Evolutionary conservation across 2,888 invertebrate genomes (phyloP), one percentile per base, ranked within the genome.

Genomic region (Cheilosia vernalis): DNA sequence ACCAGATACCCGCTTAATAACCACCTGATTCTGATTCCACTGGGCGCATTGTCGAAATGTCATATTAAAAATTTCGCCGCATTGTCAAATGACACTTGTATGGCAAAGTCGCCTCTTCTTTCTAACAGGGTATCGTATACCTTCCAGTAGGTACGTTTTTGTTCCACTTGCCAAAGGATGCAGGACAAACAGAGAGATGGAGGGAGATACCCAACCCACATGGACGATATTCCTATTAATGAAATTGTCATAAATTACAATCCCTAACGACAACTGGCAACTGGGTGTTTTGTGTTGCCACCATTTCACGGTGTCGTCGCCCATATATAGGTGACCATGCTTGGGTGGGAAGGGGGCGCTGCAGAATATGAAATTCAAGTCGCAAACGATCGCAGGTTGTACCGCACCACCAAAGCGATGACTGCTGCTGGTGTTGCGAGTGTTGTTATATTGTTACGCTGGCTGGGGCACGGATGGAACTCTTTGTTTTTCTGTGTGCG

Each of bases 211-310:
- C 13, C 61, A 69, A 44, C 77, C 77, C 63, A 78, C 77, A 37
- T 60, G 49, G 55, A 63, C 70, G 77, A 64, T 70, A 77, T 66
- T 82, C 82, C 72, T 66, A 72, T 72, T 78, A 78, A 82, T 82
- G 82, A 78, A 78, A 82, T 82, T 78, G 82, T 82, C 78, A 82
- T 82, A 82, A 82, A 82, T 82, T 78, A 82, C 78, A 78, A 55
- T 66, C 66, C 70, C 66, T 77, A 78, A 78, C 66, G 78, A 82
- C 82, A 82, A 78, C 82, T 82, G 77, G 82, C 82, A 82, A 78
- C 82, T 82, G 77, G 82, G 82, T 83, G 78, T 82, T 72, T 70
- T 72, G 61, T 78, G 67, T 60, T 78, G 82, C 72, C 78, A 83
- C 82, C 66, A 55, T 72, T 70, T 66, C 47, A 13, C 37, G 13